Conservation (phyloP, 2,888 invertebrate genomes). For the Mycalesis mineus region DNA sequence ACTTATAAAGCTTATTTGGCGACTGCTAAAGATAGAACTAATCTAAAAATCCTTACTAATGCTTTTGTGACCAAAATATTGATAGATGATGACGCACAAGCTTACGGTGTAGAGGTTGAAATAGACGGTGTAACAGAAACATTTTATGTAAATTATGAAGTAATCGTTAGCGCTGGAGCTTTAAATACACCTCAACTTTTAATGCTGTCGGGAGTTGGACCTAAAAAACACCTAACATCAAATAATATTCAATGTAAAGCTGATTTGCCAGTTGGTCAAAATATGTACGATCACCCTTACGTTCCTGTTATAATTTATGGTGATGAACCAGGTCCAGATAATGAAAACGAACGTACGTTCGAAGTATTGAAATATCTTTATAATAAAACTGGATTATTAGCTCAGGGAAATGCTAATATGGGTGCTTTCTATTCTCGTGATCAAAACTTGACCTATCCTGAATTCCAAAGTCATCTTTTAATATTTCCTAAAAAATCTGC, state of each 20-base stretch:
- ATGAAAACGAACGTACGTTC: constrained; percentile 38
- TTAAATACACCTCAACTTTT: constrained; percentile 71
- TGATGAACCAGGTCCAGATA: constrained; percentile 40
- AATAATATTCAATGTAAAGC: constrained; percentile 52
- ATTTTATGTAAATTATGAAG: constrained; percentile 52
- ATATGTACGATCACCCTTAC: constrained; percentile 74
- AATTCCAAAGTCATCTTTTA: constrained; percentile 46
- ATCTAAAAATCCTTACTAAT: constrained; percentile 61
- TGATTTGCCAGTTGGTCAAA: constrained; percentile 68
- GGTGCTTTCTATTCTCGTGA: constrained; percentile 41
- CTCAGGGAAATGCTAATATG: constrained; percentile 73
- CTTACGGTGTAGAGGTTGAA: constrained; percentile 56
- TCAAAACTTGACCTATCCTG: constrained; percentile 44
- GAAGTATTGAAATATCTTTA: constrained; percentile 67
- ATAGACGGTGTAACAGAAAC: constrained; percentile 31
- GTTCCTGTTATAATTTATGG: constrained; percentile 54
- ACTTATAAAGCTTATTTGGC: constrained; percentile 68
- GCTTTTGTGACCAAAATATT: constrained; percentile 69
- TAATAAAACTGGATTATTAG: constrained; percentile 69
- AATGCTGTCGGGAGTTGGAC: constrained; percentile 74
- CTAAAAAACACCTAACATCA: constrained; percentile 48
- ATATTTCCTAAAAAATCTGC: constrained; percentile 24
- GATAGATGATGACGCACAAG: constrained; percentile 42
- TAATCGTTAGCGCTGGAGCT: constrained; percentile 68
- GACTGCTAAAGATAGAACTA: constrained; percentile 39